Evolutionary conservation across 2,888 invertebrate species (phyloP).

Genomic region (Zygaena filipendulae): DNA sequence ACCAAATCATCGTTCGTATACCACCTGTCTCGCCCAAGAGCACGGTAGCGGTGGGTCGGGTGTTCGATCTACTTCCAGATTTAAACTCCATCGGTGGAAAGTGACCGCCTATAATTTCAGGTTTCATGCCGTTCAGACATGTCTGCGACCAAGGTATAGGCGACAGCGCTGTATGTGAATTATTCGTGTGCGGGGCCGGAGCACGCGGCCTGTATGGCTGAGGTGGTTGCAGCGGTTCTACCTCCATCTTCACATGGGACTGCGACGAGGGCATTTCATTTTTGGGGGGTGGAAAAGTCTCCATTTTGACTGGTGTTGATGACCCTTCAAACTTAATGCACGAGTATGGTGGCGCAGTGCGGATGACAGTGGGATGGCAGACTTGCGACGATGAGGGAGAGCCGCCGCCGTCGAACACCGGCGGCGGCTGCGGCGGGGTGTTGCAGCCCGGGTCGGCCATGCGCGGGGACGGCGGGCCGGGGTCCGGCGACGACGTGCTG

Average conservation of each 20-base stretch:
- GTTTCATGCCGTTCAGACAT: conserved; percentile 82
- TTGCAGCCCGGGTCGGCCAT: conserved; percentile 75
- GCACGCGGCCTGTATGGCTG: conserved; percentile 48
- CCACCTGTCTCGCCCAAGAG: conserved; percentile 95
- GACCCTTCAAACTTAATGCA: conserved; percentile 71
- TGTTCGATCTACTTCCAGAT: conserved; percentile 40
- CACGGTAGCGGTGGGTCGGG: conserved; percentile 82
- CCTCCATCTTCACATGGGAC: conserved; percentile 60
- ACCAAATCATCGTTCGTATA: conserved; percentile 79
- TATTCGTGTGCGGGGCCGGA: conserved; percentile 53
- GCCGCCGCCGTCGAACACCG: conserved; percentile 61
- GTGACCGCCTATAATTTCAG: conserved; percentile 80
- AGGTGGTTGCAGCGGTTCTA: conserved; percentile 30
- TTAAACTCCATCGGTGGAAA: conserved; percentile 58
- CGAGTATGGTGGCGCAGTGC: conserved; percentile 67
- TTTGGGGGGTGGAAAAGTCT: conserved; percentile 30
- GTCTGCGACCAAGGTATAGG: conserved; percentile 69
- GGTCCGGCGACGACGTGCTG: conserved; percentile 92
- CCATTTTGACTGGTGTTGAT: conserved; percentile 37
- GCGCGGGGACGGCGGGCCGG: conserved; percentile 86
- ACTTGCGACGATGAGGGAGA: conserved; percentile 49
- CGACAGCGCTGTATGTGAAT: conserved; percentile 39
- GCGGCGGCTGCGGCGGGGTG: conserved; percentile 70
- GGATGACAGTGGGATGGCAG: conserved; percentile 64
- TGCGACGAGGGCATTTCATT: conserved; percentile 35